Percentiles rank a stretch among this genome's conserved stretches.
Evolutionary conservation across 2,888 invertebrate species (phyloP).

Genomic region (Xanthia togata): DNA sequence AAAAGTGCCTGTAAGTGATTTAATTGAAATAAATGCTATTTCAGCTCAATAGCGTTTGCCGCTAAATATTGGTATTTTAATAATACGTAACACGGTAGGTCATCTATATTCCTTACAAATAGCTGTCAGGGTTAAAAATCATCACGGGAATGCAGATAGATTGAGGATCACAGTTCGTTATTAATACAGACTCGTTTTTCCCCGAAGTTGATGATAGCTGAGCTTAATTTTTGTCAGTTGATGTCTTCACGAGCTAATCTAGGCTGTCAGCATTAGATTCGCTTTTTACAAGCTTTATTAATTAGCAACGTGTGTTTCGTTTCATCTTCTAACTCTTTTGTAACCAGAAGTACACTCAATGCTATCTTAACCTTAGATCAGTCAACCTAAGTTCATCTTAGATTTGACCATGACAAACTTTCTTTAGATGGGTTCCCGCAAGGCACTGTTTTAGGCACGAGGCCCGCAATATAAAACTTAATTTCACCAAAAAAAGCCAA

Average conservation of each 20-base stretch:
- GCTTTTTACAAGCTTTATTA: neutral
- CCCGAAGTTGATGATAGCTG: neutral
- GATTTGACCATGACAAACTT: neutral
- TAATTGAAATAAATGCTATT: too few relatives aligned
- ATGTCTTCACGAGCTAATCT: neutral
- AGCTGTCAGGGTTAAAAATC: too few relatives aligned
- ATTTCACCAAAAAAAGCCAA: conserved; percentile 5
- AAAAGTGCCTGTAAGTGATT: too few relatives aligned
- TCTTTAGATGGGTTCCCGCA: neutral
- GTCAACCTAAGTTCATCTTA: neutral
- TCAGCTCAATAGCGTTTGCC: neutral
- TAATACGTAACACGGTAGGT: neutral
- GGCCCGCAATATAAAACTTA: neutral
- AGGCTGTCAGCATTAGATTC: neutral
- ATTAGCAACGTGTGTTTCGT: neutral
- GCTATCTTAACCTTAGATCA: neutral
- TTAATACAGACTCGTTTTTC: too few relatives aligned
- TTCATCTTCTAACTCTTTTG: neutral
- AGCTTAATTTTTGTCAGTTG: neutral
- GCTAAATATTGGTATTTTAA: neutral
- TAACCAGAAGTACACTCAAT: neutral
- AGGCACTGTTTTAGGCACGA: neutral
- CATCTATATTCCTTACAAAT: too few relatives aligned
- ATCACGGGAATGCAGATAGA: too few relatives aligned
- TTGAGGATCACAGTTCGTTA: neutral